phyloP scores from a whole-genome alignment of 2,888 invertebrate species.

The Cantharis rufa region DNA sequence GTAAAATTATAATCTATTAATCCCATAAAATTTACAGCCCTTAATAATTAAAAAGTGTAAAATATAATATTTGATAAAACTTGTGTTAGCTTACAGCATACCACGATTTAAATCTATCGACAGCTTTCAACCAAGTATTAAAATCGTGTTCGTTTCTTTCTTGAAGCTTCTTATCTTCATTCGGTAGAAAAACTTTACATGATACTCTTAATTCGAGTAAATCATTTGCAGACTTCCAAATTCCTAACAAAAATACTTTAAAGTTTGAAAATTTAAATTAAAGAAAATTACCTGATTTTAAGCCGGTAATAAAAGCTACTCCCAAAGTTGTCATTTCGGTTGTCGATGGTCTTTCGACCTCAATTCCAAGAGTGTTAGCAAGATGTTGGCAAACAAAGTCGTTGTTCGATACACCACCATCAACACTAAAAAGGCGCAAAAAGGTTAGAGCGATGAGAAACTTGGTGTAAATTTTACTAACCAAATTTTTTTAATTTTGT shows the following conservation, averaged over 20 bases:
- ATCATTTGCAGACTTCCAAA: conserved; percentile 75
- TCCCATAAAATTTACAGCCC: too few relatives aligned
- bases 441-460: background rate
- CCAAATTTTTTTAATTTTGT: conserved; percentile 38
- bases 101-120: conserved; percentile 64
- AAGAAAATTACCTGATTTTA: conserved; percentile 66
- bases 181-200: conserved; percentile 65
- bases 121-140: conserved; percentile 62
- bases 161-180: conserved; percentile 42
- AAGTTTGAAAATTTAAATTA: background rate
- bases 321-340: conserved; percentile 86
- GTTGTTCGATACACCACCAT: conserved; percentile 96
- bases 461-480: conserved; percentile 22
- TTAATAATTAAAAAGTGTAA: too few relatives aligned
- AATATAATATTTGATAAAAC: too few relatives aligned
- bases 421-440: conserved; percentile 68
- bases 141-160: conserved; percentile 47
- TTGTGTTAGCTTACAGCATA: conserved; percentile 43
- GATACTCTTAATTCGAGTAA: conserved; percentile 63
- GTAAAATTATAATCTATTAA: too few relatives aligned
- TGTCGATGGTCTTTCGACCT: conserved; percentile 73
- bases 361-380: conserved; percentile 77
- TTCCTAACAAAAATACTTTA: conserved; percentile 56
- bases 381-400: conserved; percentile 89
- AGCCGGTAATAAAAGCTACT: conserved; percentile 82